Evolutionary conservation across 92 coral and sea anemone species (phyloP).

Genomic region (Epizoanthus illoricatus): DNA sequence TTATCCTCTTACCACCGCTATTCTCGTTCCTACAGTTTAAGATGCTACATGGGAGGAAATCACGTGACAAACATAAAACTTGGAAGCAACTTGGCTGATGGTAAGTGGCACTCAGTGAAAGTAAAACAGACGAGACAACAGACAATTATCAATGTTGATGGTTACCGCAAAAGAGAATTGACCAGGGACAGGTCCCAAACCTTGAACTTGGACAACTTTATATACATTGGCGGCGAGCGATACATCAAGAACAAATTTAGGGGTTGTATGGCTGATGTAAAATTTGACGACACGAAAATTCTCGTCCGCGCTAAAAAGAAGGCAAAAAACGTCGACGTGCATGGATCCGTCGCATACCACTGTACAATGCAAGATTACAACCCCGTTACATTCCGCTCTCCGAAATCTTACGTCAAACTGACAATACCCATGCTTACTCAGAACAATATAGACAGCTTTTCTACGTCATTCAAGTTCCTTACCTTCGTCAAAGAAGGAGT

Average conservation of each 20-base stretch:
- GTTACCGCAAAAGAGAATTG: slow-evolving; percentile 18
- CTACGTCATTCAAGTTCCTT: slow-evolving; percentile 76
- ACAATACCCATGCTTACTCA: slow-evolving; percentile 45
- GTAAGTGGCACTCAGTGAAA: slow-evolving; percentile 79
- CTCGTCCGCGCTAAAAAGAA: slow-evolving; percentile 38
- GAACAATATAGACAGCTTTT: slow-evolving; percentile 56
- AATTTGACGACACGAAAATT: slow-evolving; percentile 59
- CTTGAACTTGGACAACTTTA: slow-evolving; percentile 49
- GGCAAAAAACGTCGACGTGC: slow-evolving; percentile 9
- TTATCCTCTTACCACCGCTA: no score
- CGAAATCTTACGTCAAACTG: slow-evolving; percentile 59
- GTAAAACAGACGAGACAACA: slow-evolving; percentile 58
- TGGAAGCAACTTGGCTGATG: slow-evolving; percentile 72
- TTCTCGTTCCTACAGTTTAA: slow-evolving; percentile 35
- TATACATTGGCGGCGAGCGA: slow-evolving; percentile 70
- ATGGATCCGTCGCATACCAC: slow-evolving; percentile 54
- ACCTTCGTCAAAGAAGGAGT: slow-evolving; percentile 71
- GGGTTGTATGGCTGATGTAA: slow-evolving; percentile 76
- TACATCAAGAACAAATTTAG: slow-evolving; percentile 29
- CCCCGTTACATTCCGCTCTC: slow-evolving; percentile 64
- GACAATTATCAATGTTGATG: slow-evolving; percentile 58
- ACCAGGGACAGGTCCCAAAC: slow-evolving; percentile 43
- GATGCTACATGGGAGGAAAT: slow-evolving; percentile 63
- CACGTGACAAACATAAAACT: slow-evolving; percentile 43
- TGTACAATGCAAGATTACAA: slow-evolving; percentile 62